Evolutionary conservation across 2,888 invertebrate species (phyloP), one percentile per base, ranked within the genome.

Genomic region (Mayetiola destructor): DNA sequence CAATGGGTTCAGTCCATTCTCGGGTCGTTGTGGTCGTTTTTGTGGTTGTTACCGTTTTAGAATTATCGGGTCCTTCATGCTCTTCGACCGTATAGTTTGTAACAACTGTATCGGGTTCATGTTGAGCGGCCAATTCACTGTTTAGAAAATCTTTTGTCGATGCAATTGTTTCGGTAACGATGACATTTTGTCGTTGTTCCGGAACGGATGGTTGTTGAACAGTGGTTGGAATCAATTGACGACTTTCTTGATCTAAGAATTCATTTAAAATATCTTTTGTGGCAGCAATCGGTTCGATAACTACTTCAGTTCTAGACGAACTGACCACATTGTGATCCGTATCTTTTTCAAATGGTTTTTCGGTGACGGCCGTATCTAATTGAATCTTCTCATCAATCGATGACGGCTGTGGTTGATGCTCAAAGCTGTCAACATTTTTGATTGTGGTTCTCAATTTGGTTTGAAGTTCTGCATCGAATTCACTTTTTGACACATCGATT

Each of bases 381-480:
- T 61, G 57, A 4, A 63, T 65, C 61, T 66, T 66, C 1, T 63
- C 61, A 23, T 64, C 61, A 30, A 60, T 59, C 21, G 59, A 57
- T 35, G 59, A 42, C n/a, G 59, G 58, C 2, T n/a, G 12, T 3
- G 16, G n/a, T 58, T 58, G 58, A 36, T 67, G 67, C 1, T 66
- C 59, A 16, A 59, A 58, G 2, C 56, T 54, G 10, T 58, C 54
- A 14, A 52, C 10, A 16, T 58, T 57, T 57, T 63, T 70, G 1
- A 68, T 65, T 1, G 72, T 67, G n/a, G 67, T 66, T 61, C 68
- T 70, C 35, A 73, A 65, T 59, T 72, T 73, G 59, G 70, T 69
- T 18, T 69, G 69, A 48, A 72, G 57, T 59, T 73, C 73, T 58
- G 67, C 70, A 53, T 73, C 72, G 59, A 73, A 73, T 16, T 72